phyloP scores from a whole-genome alignment of 2,113 vertebrate species.

The Pterocles orientalis region DNA sequence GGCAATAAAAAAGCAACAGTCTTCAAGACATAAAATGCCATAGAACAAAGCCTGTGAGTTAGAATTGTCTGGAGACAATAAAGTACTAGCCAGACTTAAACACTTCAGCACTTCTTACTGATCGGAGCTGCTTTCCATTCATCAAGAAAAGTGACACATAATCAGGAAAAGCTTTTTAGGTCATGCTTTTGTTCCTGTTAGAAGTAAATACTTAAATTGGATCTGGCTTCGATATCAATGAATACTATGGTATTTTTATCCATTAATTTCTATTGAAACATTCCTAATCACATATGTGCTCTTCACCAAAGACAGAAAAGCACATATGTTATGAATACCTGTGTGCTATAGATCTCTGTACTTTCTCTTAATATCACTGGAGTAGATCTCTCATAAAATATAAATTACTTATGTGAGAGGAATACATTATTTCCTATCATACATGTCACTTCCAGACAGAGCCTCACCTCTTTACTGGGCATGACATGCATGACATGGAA shows the following conservation, averaged over 20 bases:
- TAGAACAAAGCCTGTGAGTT: background rate
- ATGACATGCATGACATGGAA: too few species aligned
- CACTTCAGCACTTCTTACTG: background rate
- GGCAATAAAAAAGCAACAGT: background rate
- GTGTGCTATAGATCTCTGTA: background rate
- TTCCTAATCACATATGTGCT: background rate
- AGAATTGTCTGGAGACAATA: background rate
- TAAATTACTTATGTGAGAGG: background rate
- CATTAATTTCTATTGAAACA: background rate
- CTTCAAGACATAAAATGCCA: background rate
- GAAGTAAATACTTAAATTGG: background rate
- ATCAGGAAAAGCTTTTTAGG: background rate
- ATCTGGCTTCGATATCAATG: background rate
- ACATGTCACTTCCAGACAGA: too few species aligned
- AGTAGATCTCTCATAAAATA: background rate
- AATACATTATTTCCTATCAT: background rate
- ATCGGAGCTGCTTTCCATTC: background rate
- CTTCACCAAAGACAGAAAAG: background rate
- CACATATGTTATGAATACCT: background rate
- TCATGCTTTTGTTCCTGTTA: background rate
- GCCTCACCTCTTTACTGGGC: too few species aligned
- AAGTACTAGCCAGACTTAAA: background rate
- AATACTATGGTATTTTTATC: background rate
- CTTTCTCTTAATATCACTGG: background rate
- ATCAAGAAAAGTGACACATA: background rate